These are phyloP conservation scores for Drosophila aff. DNA, from an alignment of 1,140 invertebrate species.

Conservation along the genomic window DNA sequence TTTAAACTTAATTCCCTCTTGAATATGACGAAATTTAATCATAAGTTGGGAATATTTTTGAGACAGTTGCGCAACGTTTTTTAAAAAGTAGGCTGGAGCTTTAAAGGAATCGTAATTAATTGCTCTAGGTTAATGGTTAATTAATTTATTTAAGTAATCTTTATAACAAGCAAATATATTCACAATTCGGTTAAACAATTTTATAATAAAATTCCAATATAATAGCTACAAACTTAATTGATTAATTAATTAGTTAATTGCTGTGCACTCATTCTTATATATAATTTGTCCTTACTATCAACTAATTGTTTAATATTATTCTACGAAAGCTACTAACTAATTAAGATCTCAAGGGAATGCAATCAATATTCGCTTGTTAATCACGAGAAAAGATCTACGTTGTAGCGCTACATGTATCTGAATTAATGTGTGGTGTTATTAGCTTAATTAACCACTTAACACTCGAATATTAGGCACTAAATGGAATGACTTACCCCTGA, in stretches of 20 bases:
- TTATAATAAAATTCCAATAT: background rate
- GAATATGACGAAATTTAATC: background rate
- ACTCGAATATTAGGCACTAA: slow-evolving; percentile 7
- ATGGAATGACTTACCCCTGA: slow-evolving; percentile 19
- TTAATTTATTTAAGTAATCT: background rate
- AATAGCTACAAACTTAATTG: background rate
- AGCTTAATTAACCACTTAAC: slow-evolving; percentile 17
- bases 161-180: too few relatives aligned
- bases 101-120: too few relatives aligned
- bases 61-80: background rate
- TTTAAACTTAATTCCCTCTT: slow-evolving; percentile 3
- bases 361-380: slow-evolving; percentile 2
- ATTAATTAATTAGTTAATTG: background rate
- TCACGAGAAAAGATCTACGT: background rate
- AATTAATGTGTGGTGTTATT: slow-evolving; percentile 5
- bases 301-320: background rate
- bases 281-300: background rate
- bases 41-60: background rate
- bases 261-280: background rate
- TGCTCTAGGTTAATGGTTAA: background rate
- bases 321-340: background rate
- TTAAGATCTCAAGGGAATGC: background rate
- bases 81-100: background rate
- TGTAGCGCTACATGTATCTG: background rate
- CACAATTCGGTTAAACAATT: background rate